Evolutionary conservation across 1,140 invertebrate genomes (phyloP), one percentile per base, ranked within the genome.

Genomic region (Pachypeltis micranthus): DNA sequence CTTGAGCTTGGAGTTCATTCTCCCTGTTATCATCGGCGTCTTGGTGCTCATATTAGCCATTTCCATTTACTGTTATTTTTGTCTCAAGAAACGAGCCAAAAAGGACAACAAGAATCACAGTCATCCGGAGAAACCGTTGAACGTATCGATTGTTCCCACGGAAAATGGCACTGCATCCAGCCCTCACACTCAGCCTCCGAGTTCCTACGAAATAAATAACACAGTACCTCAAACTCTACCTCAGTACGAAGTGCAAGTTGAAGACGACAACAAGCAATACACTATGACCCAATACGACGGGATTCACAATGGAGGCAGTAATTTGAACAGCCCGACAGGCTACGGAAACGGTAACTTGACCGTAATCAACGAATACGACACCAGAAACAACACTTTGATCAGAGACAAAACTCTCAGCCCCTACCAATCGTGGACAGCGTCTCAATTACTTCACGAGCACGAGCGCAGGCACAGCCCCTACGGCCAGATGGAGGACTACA

Each of bases 401-500:
- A 64, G 74, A 44, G 75, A 74, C 7, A 72, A 75, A 25, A 74
- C 76, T 12, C 70, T 80, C 19, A 79, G 76, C 63, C 78, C 79
- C 2, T 78, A 77, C 66, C 79, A 80, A 63, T 79, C 77, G 0
- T 82, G 80, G 80, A 78, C 78, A 26, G 80, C 81, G 2, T 79
- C 77, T 10, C 79, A 82, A 69, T 69, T 83, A 7, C 70, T 83
- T 1, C 77, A 80, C 66, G 81, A 82, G 69, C 81, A 83, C 64
- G 80, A 83, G 68, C 73, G 78, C 26, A 72, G 80, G 31, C 76
- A 76, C 39, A 79, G 77, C 66, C 79, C 80, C 0, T 69, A 70
- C 26, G 70, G 68, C 12, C 70, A 71, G 29, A 65, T 70, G 1
- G 69, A 67, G 10, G 69, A 70, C 24, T 65, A 68, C 25, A 65